Evolutionary conservation across 2,113 vertebrate species (phyloP).

Genomic region (Carlito syrichta): DNA sequence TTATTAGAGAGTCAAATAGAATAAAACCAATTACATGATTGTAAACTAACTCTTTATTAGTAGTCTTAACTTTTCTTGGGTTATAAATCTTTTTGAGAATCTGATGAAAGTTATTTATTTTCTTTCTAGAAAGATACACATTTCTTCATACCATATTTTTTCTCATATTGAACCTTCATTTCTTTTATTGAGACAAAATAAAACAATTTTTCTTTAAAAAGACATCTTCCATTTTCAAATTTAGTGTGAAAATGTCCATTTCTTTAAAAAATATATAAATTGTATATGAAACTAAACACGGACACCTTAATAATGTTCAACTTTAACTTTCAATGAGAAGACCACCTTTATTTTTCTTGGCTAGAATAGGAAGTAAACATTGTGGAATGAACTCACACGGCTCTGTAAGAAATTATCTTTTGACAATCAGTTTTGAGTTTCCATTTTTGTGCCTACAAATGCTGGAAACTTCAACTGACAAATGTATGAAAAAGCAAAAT

Average conservation of each 20-base stretch:
- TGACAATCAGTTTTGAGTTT: constrained; percentile 6
- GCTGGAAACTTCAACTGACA: neutral
- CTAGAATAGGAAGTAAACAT: neutral
- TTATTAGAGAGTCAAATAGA: constrained; percentile 8
- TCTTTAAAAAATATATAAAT: constrained; percentile 10
- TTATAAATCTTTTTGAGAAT: constrained; percentile 28
- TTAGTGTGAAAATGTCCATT: constrained; percentile 13
- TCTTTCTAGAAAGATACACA: neutral
- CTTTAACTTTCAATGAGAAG: neutral
- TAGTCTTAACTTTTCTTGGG: neutral
- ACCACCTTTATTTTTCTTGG: neutral
- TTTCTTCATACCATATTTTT: neutral
- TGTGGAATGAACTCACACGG: neutral
- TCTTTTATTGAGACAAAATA: neutral
- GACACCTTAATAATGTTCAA: neutral
- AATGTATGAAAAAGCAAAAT: neutral
- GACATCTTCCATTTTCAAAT: neutral
- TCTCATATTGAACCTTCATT: neutral
- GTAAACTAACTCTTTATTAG: constrained; percentile 4
- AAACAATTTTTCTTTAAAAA: neutral
- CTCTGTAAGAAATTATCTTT: neutral
- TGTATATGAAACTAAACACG: neutral
- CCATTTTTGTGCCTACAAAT: neutral
- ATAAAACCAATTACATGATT: neutral
- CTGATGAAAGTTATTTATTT: neutral